Evolutionary conservation across 2,888 invertebrate genomes (phyloP).

Genomic region (Caenorhabditis afra): DNA sequence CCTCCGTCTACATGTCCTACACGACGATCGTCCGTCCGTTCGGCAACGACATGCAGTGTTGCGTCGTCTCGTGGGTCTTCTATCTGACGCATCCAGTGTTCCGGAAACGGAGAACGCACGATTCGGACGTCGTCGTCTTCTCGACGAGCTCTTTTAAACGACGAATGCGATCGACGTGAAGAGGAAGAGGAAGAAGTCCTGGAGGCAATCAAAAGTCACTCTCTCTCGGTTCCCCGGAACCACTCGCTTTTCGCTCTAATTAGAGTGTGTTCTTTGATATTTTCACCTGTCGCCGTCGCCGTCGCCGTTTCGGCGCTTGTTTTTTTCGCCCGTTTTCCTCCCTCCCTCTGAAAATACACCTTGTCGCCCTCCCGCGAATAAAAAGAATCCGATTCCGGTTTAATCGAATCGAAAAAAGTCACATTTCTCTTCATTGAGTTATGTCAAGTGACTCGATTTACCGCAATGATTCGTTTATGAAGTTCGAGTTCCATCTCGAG

Average conservation of each 20-base stretch:
- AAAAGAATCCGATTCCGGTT: too few relatives aligned
- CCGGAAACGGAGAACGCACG: neutral
- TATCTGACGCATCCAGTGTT: slow-evolving; percentile 41
- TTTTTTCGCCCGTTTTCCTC: too few relatives aligned
- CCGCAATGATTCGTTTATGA: neutral
- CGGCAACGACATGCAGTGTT: slow-evolving; percentile 39
- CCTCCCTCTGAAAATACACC: too few relatives aligned
- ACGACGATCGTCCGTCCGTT: slow-evolving; percentile 15
- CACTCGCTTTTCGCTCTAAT: too few relatives aligned
- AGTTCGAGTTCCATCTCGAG: neutral
- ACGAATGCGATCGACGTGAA: neutral
- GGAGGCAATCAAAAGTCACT: too few relatives aligned
- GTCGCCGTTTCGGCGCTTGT: too few relatives aligned
- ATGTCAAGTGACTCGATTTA: slow-evolving; percentile 4
- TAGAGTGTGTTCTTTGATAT: too few relatives aligned
- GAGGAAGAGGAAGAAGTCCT: neutral
- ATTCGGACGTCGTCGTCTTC: slow-evolving; percentile 10
- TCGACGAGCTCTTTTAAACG: slow-evolving; percentile 26
- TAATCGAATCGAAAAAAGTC: too few relatives aligned
- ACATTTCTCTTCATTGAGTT: too few relatives aligned
- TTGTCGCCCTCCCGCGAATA: too few relatives aligned
- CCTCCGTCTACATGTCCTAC: slow-evolving; percentile 27
- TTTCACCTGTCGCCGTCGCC: too few relatives aligned
- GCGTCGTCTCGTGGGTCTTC: slow-evolving; percentile 39
- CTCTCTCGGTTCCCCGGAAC: too few relatives aligned